Evolutionary conservation across 1,140 invertebrate species (phyloP).

Genomic region (Rhizoglyphus robini): DNA sequence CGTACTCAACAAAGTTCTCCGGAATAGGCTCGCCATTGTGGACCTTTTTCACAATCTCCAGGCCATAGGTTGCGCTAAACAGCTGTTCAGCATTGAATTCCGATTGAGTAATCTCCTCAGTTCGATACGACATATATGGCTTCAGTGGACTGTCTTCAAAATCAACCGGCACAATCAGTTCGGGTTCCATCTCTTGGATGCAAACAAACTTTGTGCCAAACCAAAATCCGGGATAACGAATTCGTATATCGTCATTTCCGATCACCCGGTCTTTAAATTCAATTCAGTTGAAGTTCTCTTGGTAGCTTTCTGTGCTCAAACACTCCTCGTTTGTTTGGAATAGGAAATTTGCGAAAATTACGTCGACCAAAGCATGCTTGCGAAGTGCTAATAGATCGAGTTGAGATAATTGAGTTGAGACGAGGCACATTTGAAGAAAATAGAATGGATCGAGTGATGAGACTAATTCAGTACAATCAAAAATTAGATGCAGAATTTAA

Average conservation of each 20-base stretch:
- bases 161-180: constrained; percentile 74
- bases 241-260: constrained; percentile 7
- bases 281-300: constrained; percentile 17
- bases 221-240: constrained; percentile 22
- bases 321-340: constrained; percentile 18
- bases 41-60: constrained; percentile 65
- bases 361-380: not conserved
- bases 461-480: no score
- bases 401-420: no score
- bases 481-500: no score
- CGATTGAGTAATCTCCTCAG: constrained; percentile 52
- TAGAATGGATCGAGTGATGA: no score
- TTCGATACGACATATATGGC: constrained; percentile 80
- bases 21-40: constrained; percentile 36
- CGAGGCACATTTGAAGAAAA: no score
- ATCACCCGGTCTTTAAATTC: constrained; percentile 11
- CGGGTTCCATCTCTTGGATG: constrained; percentile 78
- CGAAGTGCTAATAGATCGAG: not conserved
- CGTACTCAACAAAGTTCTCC: constrained; percentile 39
- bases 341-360: constrained; percentile 22
- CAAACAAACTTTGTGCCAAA: constrained; percentile 36
- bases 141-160: constrained; percentile 61
- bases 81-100: constrained; percentile 69
- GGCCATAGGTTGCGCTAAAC: constrained; percentile 63
- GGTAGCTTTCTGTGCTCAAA: constrained; percentile 19